phyloP scores from a whole-genome alignment of 2,888 invertebrate species.

The Blera fallax region DNA sequence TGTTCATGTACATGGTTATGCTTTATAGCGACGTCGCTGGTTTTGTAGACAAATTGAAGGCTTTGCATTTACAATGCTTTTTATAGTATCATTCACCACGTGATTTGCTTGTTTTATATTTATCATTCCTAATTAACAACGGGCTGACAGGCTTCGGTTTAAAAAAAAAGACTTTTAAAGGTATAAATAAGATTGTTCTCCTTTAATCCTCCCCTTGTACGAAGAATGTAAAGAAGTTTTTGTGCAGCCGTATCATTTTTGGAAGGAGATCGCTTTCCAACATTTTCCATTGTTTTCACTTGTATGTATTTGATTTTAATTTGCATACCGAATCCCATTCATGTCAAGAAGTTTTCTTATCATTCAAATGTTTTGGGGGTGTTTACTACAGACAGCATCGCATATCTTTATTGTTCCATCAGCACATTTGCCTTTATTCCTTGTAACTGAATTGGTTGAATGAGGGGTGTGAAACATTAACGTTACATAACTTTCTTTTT shows the following conservation, averaged over 20 bases:
- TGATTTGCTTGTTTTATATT: too few species aligned
- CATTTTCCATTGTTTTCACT: not conserved
- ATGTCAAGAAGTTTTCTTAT: not conserved
- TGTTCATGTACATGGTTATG: too few species aligned
- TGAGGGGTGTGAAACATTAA: not conserved
- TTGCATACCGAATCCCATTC: conserved; percentile 11
- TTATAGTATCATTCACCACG: too few species aligned
- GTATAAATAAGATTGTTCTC: too few species aligned
- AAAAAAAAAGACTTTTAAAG: too few species aligned
- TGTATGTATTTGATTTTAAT: conserved; percentile 2
- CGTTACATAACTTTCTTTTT: not conserved
- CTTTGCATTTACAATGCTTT: too few species aligned
- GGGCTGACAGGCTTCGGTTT: too few species aligned
- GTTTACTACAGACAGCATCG: not conserved
- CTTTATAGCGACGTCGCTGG: too few species aligned
- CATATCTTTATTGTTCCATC: conserved; percentile 1
- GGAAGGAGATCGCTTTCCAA: not conserved
- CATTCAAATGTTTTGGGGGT: not conserved
- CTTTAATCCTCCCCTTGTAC: too few species aligned
- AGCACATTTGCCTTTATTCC: not conserved
- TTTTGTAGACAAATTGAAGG: too few species aligned
- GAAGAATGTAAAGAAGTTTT: not conserved
- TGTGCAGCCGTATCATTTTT: not conserved
- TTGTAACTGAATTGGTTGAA: not conserved
- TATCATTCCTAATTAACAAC: too few species aligned